Percentiles rank a stretch among this genome's conserved stretches.
Conservation (phyloP, 1,140 invertebrate species). For the Pogonomyrmex californicus region DNA sequence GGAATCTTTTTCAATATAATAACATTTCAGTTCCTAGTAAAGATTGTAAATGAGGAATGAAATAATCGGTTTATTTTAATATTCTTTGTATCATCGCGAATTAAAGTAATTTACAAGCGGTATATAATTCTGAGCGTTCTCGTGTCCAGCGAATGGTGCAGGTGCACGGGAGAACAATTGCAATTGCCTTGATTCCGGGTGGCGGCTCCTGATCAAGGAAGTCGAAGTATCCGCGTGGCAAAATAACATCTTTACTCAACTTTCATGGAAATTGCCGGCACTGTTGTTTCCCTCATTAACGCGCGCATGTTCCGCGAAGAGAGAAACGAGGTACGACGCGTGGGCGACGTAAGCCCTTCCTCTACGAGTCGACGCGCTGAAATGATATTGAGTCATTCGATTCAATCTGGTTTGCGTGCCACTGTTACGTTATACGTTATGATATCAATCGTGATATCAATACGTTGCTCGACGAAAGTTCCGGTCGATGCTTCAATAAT, state of each 20-base stretch:
- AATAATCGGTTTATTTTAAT: not conserved
- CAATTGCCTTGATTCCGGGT: constrained; percentile 38
- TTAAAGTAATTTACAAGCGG: constrained; percentile 14
- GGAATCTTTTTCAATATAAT: not conserved
- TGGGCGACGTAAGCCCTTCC: constrained; percentile 1
- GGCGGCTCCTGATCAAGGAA: constrained; percentile 55
- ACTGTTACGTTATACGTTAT: not conserved
- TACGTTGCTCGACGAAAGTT: not conserved
- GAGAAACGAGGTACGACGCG: not conserved
- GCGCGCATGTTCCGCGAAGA: constrained; percentile 40
- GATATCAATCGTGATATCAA: not conserved
- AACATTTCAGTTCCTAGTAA: not conserved
- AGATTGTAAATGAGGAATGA: not conserved
- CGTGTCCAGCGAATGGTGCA: constrained; percentile 16
- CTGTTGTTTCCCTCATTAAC: constrained; percentile 54
- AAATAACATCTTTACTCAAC: constrained; percentile 59
- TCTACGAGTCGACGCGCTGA: not conserved
- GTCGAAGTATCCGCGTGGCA: constrained; percentile 39
- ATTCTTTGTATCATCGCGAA: not conserved
- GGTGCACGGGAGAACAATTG: constrained; percentile 27
- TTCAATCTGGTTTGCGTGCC: constrained; percentile 6
- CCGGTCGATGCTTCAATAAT: not conserved
- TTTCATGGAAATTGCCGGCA: constrained; percentile 62
- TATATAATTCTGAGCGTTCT: not conserved
- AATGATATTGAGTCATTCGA: constrained; percentile 28